These are phyloP conservation scores for Agrypnia vestita DNA, from an alignment of 1,140 invertebrate genomes.

Conservation along the genomic window DNA sequence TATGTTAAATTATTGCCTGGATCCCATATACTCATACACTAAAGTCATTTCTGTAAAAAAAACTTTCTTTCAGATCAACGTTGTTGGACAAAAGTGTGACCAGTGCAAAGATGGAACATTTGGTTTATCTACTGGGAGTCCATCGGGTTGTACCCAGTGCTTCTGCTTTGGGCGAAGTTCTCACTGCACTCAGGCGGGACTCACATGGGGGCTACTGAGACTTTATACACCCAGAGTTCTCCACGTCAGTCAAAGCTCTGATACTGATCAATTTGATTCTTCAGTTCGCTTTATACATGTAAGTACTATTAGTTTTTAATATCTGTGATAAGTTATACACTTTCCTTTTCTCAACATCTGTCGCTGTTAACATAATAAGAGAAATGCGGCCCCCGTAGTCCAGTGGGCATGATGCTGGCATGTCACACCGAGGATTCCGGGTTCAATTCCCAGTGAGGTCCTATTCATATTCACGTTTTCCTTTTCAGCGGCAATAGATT, in stretches of 20 bases:
- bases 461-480: no score
- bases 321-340: no score
- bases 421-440: no score
- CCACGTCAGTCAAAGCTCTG: constrained; percentile 67
- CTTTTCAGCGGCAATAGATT: no score
- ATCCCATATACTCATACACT: no score
- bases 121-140: constrained; percentile 81
- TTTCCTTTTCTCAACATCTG: no score
- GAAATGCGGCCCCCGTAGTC: no score
- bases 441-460: no score
- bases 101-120: constrained; percentile 89
- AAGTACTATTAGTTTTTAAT: constrained; percentile 22
- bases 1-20: no score
- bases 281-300: constrained; percentile 54
- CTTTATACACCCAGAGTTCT: constrained; percentile 75
- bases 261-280: constrained; percentile 30
- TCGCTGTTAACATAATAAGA: no score
- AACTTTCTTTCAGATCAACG: constrained; percentile 81
- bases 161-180: constrained; percentile 91
- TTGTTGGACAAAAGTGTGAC: constrained; percentile 87
- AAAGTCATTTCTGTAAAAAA: no score
- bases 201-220: constrained; percentile 84
- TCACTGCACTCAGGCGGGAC: constrained; percentile 83
- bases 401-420: no score
- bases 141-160: constrained; percentile 88